A percentile compares a stretch with the other conserved stretches of the same genome.
Conservation (phyloP, 2,888 invertebrate species). For the Abrostola tripartita region DNA sequence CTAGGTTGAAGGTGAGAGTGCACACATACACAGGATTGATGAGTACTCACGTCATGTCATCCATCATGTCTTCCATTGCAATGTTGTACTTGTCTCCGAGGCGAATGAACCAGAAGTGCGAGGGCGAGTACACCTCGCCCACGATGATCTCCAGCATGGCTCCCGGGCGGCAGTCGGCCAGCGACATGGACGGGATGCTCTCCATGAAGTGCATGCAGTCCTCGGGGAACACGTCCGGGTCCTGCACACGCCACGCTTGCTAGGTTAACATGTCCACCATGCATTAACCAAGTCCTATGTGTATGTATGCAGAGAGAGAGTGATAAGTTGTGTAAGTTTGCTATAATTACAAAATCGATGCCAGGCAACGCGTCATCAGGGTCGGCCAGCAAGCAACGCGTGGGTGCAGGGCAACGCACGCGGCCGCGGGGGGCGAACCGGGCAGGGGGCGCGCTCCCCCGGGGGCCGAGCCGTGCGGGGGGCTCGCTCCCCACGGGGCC, state of each 20-base stretch:
- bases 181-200: constrained; percentile 64
- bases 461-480: constrained; percentile 7
- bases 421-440: neutral
- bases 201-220: constrained; percentile 81
- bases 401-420: neutral
- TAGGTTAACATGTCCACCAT: neutral
- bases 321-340: neutral
- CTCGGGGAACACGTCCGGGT: constrained; percentile 79
- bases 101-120: constrained; percentile 88
- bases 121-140: constrained; percentile 88
- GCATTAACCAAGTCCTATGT: too few relatives aligned
- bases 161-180: constrained; percentile 61
- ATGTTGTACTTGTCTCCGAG: constrained; percentile 68
- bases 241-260: constrained; percentile 61
- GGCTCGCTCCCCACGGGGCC: constrained; percentile 22
- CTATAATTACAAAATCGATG: constrained; percentile 71
- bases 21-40: neutral
- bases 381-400: constrained; percentile 35
- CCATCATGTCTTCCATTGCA: constrained; percentile 84
- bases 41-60: constrained; percentile 83
- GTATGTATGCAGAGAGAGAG: too few relatives aligned
- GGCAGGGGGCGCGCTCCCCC: constrained; percentile 18
- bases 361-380: constrained; percentile 76
- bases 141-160: constrained; percentile 79
- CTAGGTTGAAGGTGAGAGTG: neutral